Evolutionary conservation across 1,140 invertebrate species (phyloP).

Genomic region (Drosophila carrolli): DNA sequence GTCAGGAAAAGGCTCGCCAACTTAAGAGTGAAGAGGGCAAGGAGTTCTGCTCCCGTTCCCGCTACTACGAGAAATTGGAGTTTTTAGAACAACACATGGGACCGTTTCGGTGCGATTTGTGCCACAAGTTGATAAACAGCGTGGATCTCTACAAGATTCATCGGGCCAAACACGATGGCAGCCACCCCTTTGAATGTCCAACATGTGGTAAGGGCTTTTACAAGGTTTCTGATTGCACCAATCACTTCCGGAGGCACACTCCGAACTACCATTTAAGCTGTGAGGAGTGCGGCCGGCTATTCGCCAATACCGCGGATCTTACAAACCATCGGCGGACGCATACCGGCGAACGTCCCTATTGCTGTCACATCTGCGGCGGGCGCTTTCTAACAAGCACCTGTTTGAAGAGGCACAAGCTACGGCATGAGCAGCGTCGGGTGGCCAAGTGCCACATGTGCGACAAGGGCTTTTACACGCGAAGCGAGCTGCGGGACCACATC

Average conservation of each 20-base stretch:
- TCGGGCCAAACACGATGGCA: conserved; percentile 44
- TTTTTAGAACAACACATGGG: conserved; percentile 41
- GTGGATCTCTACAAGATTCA: conserved; percentile 50
- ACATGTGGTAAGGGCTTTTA: conserved; percentile 50
- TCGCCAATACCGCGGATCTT: conserved; percentile 49
- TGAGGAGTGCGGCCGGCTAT: conserved; percentile 54
- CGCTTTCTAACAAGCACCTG: conserved; percentile 48
- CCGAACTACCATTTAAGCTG: conserved; percentile 48
- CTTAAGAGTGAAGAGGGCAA: conserved; percentile 3
- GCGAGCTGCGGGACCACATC: conserved; percentile 49
- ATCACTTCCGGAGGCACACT: conserved; percentile 51
- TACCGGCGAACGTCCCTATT: conserved; percentile 56
- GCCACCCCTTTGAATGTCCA: conserved; percentile 49
- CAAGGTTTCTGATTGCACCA: conserved; percentile 41
- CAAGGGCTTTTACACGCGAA: conserved; percentile 46
- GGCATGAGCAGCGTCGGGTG: conserved; percentile 47
- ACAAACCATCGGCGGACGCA: conserved; percentile 48
- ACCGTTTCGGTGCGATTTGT: conserved; percentile 54
- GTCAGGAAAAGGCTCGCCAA: conserved; percentile 30
- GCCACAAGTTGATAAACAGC: conserved; percentile 34
- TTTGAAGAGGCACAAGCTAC: conserved; percentile 42
- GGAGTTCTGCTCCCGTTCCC: background rate
- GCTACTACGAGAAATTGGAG: conserved; percentile 33
- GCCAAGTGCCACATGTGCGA: conserved; percentile 57
- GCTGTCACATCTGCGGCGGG: conserved; percentile 57